phyloP scores from a whole-genome alignment of 2,797 vertebrate genomes.

The Molossus molossus region DNA sequence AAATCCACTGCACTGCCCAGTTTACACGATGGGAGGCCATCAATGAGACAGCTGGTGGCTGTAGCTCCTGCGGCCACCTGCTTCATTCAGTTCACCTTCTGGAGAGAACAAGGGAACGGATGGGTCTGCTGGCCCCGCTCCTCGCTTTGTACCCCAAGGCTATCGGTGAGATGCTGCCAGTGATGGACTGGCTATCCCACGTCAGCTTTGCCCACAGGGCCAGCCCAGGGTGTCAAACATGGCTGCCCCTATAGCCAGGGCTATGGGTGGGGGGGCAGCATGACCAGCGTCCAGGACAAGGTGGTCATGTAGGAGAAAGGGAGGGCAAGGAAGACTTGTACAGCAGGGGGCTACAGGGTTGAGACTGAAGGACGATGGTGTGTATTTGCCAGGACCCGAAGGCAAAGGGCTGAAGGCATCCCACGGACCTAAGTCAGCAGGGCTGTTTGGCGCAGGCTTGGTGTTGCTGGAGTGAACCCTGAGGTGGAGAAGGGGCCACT shows the following conservation, averaged over 20 bases:
- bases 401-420: neutral
- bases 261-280: neutral
- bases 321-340: neutral
- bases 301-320: neutral
- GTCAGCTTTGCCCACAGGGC: neutral
- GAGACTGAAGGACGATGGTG: neutral
- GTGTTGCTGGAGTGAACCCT: neutral
- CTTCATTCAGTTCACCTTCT: neutral
- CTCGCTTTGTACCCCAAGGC: neutral
- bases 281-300: neutral
- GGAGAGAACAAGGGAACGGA: neutral
- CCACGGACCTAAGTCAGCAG: neutral
- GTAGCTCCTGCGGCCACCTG: neutral
- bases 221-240: neutral
- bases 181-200: neutral
- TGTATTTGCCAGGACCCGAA: neutral
- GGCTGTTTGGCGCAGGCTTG: neutral
- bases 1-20: fast-evolving
- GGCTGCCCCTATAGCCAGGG: neutral
- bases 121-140: neutral
- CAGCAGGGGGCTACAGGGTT: fast-evolving
- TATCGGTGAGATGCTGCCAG: neutral
- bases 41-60: neutral
- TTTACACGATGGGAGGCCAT: neutral
- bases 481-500: fast-evolving